These are phyloP conservation scores for Teleogryllus oceanicus DNA, from an alignment of 2,888 invertebrate species.

Conservation along the genomic window DNA sequence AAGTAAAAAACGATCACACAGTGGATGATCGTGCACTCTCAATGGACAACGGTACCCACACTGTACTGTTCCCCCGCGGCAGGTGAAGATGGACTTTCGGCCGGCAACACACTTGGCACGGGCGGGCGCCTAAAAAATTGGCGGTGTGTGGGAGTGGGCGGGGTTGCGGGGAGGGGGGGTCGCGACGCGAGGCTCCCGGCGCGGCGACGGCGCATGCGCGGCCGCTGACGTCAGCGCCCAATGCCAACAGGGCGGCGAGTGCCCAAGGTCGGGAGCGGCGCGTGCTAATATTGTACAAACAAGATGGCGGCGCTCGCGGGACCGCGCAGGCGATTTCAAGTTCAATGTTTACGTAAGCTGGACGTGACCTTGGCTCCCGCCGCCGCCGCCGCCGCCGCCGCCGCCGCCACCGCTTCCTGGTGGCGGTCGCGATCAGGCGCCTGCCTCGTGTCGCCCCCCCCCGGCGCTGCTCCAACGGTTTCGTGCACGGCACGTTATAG, in stretches of 20 bases:
- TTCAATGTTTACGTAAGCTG: slow-evolving; percentile 9
- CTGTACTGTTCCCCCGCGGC: not conserved
- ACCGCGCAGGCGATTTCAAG: not conserved
- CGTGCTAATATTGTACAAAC: slow-evolving; percentile 2
- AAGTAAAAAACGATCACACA: no score
- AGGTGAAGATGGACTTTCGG: not conserved
- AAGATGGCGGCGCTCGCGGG: not conserved
- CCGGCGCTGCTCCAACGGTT: no score
- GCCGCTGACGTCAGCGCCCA: not conserved
- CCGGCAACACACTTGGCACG: not conserved
- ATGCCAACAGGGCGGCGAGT: not conserved
- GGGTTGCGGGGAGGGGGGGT: not conserved
- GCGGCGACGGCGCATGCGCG: not conserved
- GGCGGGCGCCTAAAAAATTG: not conserved
- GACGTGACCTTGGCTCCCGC: not conserved
- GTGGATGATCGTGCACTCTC: no score
- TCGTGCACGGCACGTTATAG: no score
- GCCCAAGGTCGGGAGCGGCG: not conserved
- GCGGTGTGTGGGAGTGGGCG: not conserved
- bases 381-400: not conserved
- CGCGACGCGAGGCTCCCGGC: not conserved
- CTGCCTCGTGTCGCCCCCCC: no score
- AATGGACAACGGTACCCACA: no score
- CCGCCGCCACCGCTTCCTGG: not conserved
- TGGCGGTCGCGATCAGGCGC: not conserved